Percentiles rank a stretch among this genome's conserved stretches.
Conservation (phyloP, 2,888 invertebrate genomes). For the Drosophila robusta region DNA sequence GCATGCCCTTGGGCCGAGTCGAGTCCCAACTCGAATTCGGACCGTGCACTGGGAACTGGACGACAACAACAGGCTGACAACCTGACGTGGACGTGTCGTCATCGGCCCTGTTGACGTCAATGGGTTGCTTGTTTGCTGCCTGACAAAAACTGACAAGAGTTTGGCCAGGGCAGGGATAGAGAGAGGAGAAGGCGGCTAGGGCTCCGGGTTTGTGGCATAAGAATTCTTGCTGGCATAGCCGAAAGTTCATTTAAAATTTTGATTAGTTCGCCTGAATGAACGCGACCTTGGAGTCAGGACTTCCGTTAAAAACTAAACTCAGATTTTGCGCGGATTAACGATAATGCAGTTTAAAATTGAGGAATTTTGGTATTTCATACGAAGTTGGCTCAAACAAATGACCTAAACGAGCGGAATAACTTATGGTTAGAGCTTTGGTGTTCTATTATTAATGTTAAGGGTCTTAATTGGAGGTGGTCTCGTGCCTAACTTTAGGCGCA, state of each 20-base stretch:
- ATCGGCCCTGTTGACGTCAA: conserved; percentile 65
- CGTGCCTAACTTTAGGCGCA: too few relatives aligned
- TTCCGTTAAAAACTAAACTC: conserved; percentile 13
- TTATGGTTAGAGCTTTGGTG: too few relatives aligned
- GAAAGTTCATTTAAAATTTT: conserved; percentile 76
- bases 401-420: too few relatives aligned
- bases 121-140: conserved; percentile 69
- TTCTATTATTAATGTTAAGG: too few relatives aligned
- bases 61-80: conserved; percentile 66
- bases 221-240: conserved; percentile 38
- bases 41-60: conserved; percentile 18
- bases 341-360: not conserved
- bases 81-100: conserved; percentile 72
- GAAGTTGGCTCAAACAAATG: too few relatives aligned
- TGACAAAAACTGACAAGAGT: conserved; percentile 74
- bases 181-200: too few relatives aligned
- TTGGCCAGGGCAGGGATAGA: not conserved
- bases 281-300: conserved; percentile 52
- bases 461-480: too few relatives aligned
- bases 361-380: too few relatives aligned
- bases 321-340: not conserved
- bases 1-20: conserved; percentile 81
- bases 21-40: conserved; percentile 24
- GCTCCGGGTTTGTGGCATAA: not conserved
- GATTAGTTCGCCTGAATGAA: conserved; percentile 53